These are phyloP conservation scores for Plutomurus gul DNA, from an alignment of 1,140 invertebrate species.

Conservation along the genomic window DNA sequence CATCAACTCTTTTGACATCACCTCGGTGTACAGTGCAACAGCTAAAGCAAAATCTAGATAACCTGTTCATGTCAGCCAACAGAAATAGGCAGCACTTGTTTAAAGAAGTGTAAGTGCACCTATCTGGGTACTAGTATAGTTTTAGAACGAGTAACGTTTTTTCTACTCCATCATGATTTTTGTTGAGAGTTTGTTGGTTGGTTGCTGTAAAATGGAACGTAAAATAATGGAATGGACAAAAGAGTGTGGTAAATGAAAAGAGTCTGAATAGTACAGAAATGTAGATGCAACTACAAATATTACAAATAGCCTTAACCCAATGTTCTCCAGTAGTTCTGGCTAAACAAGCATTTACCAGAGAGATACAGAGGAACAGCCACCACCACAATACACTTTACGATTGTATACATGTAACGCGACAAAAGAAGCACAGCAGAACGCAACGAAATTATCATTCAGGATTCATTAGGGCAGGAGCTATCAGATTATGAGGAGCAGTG, in stretches of 20 bases:
- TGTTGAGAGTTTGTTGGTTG: conserved; percentile 1
- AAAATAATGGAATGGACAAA: conserved; percentile 6
- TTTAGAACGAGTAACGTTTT: no score
- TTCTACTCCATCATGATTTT: conserved; percentile 7
- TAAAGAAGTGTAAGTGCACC: no score
- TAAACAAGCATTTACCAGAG: neutral
- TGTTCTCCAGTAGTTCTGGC: neutral
- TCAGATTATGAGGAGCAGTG: conserved; percentile 47
- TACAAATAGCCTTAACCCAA: no score
- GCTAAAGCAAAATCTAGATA: no score
- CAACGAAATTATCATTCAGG: conserved; percentile 44
- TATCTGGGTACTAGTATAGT: no score
- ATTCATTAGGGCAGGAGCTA: conserved; percentile 49
- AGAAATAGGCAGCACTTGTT: no score
- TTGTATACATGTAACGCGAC: conserved; percentile 41
- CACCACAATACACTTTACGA: neutral
- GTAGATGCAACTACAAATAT: neutral
- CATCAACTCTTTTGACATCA: no score
- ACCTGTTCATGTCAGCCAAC: no score
- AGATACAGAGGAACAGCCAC: neutral
- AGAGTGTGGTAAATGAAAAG: neutral
- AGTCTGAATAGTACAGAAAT: neutral
- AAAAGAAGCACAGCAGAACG: conserved; percentile 35
- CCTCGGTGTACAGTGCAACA: no score
- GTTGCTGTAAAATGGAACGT: neutral